Base-by-base conservation (phyloP, 2,888 invertebrate species). In the Meteorus cinctellus region DNA sequence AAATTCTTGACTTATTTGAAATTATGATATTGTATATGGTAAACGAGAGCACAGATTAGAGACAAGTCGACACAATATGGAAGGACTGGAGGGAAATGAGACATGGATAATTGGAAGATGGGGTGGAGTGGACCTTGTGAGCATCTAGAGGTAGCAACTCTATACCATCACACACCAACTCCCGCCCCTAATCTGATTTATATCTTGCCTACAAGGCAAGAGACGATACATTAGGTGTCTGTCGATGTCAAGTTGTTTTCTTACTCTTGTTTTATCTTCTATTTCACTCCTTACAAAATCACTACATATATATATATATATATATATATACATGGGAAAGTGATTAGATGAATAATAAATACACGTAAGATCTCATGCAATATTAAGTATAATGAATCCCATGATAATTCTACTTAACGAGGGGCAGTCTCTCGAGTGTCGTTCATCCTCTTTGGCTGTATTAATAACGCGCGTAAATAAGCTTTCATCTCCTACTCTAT, bases 131-230 rank as follows among this genome's bases (percentile, higher is more conserved):
- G 69, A 24, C 24, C 31, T 29, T 51, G 55, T 51, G 51, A 51
- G 3, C 31, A 55, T 29, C 41, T 14, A 19, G 19, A 55, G 41
- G 34, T 69, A 27, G 48, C n/a, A 16, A n/a, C 19, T 31, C 6
- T 41, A 4, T 16, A 55, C 55, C 19, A 19, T 8, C 19, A 55
- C 8, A 69, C 12, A 31, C 31, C 48, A 69, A 51, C 69, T 55
- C 55, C 24, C 24, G n/a, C 16, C n/a, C 27, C 51, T 69, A 69
- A 69, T 69, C 55, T 31, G 19, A 69, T 69, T 69, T 69, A 65
- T 29, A 48, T 51, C 55, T 27, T 69, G 41, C 19, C 19, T 45
- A 65, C 45, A 41, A 48, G 19, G 8, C 10, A 14, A n/a, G 27
- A 67, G 10, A 45, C 10, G 31, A 48, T 67, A 19, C 62, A 62